Evolutionary conservation across 2,113 vertebrate species (phyloP), one percentile per base, ranked within the genome.

Genomic region (Channa argus): DNA sequence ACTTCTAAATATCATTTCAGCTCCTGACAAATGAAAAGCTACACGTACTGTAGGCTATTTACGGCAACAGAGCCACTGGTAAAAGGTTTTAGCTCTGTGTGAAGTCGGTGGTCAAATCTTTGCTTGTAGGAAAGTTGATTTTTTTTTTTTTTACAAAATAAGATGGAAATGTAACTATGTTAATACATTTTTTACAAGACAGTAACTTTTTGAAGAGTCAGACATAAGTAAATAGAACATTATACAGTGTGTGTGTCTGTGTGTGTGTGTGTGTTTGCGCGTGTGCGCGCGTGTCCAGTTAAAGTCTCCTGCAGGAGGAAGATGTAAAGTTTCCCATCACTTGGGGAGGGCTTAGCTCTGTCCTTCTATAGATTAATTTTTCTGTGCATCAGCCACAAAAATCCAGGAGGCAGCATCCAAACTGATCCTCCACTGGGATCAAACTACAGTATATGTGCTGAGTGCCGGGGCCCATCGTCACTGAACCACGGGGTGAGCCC

Each of bases 1-100:
- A 89, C 84, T 84, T 77, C 50, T 75, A 39, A 60, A 71, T 60
- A 43, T 78, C 55, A 34, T 36, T 53, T 64, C 60, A 73, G 71
- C 58, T 74, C 61, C 7, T 80, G 53, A 75, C 61, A 58, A 74
- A 67, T 44, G 54, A 59, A 68, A 73, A 63, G 56, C 71, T 62
- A 37, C 38, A 54, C 56, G 83, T 49, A 65, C 34, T 45, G 41
- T 83, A 41, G 39, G 39, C 39, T 41, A 83, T 68, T 54, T 73
- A 87, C 71, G 80, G 24, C 6, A 75, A 49, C 7, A 73, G 14
- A 61, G 43, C 33, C 38, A n/a, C 9, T 13, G 49, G 41, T 9
- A 5, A 50, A 34, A 37, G 56, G 0, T 1, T 47, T 74, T 6
- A 38, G 9, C n/a, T 62, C 24, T 3, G 6, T 41, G 39, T 41